Base-by-base conservation (phyloP, 2,113 vertebrate genomes). In the Anguilla rostrata region DNA sequence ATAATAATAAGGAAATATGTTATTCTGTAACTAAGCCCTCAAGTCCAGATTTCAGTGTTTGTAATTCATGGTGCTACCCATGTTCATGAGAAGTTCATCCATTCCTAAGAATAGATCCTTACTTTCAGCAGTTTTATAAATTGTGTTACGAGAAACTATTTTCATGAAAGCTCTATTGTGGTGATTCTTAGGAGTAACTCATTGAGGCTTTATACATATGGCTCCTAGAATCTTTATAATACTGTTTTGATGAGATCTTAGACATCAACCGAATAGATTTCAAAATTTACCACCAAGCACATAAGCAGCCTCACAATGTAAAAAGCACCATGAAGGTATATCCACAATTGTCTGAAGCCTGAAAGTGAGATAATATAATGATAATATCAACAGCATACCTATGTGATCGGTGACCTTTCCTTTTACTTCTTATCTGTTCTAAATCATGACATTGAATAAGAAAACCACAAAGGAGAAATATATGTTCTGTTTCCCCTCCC, bases 351-450 rank as follows among this genome's bases (percentile, higher is more conserved):
- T 71, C 63, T 22, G 20, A 20, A 22, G 26, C 20, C 3, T 71
- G 20, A 20, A n/a, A 5, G 0, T 71, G 22, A n/a, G 63, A n/a
- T 1, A 71, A 71, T 20, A 71, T 71, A 71, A 71, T 71, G 63
- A 8, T 22, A 71, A 0, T 22, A 71, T 71, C 63, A 71, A 16
- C 63, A 22, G 4, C 7, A 22, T 26, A 20, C 26, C 63, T 71
- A 8, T 71, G 22, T 80, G 75, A 85, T 85, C 56, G 46, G 34
- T 85, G 34, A 85, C 84, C 75, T 85, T 85, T 85, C 34, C 63
- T 71, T 71, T 71, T 71, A 71, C 63, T n/a, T n/a, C 26, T 16
- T n/a, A 39, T 85, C 46, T 85, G 46, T 56, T 79, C 22, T 49
- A 57, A 79, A 78, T 79, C 29, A 82, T 46, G 80, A 46, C 80